These are phyloP conservation scores for Helleia helle DNA, from an alignment of 2,888 invertebrate genomes.

Conservation along the genomic window DNA sequence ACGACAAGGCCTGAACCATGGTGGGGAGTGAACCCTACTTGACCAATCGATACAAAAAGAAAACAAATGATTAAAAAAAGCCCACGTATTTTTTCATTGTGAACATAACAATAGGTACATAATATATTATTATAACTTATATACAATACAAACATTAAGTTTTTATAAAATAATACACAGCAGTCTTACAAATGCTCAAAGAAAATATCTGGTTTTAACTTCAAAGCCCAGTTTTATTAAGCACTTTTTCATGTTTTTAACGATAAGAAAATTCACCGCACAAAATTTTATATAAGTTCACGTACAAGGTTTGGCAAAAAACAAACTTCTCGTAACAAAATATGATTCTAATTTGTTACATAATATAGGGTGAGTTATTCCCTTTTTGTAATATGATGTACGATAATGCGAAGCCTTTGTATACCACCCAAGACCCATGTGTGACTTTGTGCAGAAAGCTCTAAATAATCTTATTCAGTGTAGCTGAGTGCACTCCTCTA, in stretches of 20 bases:
- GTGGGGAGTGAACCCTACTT: no score
- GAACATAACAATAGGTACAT: no score
- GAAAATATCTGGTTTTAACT: slow-evolving; percentile 1
- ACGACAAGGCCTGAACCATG: no score
- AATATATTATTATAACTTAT: no score
- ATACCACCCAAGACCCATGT: slow-evolving; percentile 12
- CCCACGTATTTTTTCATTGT: no score
- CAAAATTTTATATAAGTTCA: neutral
- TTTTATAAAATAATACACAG: slow-evolving; percentile 3
- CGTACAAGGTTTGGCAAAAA: neutral
- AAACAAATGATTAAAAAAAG: no score
- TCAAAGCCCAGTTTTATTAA: slow-evolving; percentile 6
- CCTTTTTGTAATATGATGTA: slow-evolving; percentile 7
- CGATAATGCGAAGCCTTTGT: slow-evolving; percentile 14
- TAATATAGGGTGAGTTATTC: slow-evolving; percentile 4
- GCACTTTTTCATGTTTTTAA: slow-evolving; percentile 2
- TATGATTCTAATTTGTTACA: slow-evolving; percentile 6
- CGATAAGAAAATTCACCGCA: slow-evolving; percentile 3
- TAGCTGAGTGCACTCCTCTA: slow-evolving; percentile 23
- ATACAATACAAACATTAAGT: no score
- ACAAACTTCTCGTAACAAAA: neutral
- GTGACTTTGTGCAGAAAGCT: slow-evolving; percentile 25
- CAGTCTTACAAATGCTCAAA: neutral
- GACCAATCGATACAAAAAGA: no score
- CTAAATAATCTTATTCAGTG: slow-evolving; percentile 38